A percentile compares a stretch with the other conserved stretches of the same genome.
These are phyloP conservation scores for Nezara viridula DNA, from an alignment of 2,888 invertebrate genomes.

Conservation along the genomic window DNA sequence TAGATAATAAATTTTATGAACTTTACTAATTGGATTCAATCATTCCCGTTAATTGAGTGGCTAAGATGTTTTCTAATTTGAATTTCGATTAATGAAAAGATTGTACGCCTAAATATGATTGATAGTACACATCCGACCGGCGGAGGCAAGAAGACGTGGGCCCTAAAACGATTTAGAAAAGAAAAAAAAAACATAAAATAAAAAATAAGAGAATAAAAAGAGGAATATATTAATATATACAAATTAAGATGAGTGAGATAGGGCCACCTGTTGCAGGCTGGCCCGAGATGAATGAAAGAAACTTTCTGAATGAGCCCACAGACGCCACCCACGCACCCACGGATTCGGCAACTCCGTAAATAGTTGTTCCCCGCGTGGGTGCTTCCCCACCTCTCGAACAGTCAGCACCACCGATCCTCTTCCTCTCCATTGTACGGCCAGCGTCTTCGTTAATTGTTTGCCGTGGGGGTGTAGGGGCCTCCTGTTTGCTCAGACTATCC, in stretches of 20 bases:
- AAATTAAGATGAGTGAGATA: conserved; percentile 44
- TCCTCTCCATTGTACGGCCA: neutral
- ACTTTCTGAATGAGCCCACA: conserved; percentile 48
- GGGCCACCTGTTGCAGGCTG: conserved; percentile 51
- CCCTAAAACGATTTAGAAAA: neutral
- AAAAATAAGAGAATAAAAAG: neutral
- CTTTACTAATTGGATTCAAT: no score
- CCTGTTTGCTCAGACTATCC: neutral
- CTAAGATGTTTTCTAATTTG: neutral
- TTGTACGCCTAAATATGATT: neutral
- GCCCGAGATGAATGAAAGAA: conserved; percentile 43
- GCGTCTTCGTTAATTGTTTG: neutral
- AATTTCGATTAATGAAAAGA: neutral
- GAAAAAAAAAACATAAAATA: neutral
- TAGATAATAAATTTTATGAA: no score
- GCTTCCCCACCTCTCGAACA: neutral
- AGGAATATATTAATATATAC: conserved; percentile 49
- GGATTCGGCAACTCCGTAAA: conserved; percentile 51
- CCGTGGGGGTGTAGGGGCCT: neutral
- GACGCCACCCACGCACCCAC: conserved; percentile 26
- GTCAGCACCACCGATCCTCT: neutral
- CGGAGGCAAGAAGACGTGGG: neutral
- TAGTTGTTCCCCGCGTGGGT: conserved; percentile 9
- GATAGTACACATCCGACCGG: neutral
- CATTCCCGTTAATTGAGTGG: neutral